Base-by-base conservation (phyloP, 2,888 invertebrate genomes). In the Kuschelorhynchus macadamiae region DNA sequence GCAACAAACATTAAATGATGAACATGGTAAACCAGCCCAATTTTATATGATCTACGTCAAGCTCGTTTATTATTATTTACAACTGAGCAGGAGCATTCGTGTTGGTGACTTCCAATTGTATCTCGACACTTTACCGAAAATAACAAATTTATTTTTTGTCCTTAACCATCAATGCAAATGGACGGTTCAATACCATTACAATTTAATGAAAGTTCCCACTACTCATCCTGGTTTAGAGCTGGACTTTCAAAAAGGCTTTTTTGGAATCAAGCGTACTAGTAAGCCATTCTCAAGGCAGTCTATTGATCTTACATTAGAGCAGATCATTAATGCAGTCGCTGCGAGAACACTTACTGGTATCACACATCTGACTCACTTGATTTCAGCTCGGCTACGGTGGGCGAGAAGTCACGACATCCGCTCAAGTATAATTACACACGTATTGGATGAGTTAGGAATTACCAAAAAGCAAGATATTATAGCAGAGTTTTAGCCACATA, bases 151-250 rank as follows among this genome's bases (percentile, higher is more conserved):
- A 12, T 81, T 81, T 73, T 81, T 81, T 57, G 60, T 62, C 1
- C 74, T 72, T 46, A 80, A 81, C 66, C 79, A 81, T 16, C 78
- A 63, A 63, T 81, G 81, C 59, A 73, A 77, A 3, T 81, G 77
- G 72, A 61, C 75, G 7, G 74, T 78, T 4, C 68, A 65, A 66
- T 81, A 81, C 57, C 59, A 61, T 12, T 71, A 76, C 32, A 81
- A 80, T 70, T 75, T 82, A 53, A 36, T 66, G 5, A 78, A 77
- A 11, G 73, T 81, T 8, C 72, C 73, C 25, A 61, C 74, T 44
- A 79, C 79, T 41, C 80, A 81, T 74, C 76, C 78, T 50, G 77
- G 71, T 50, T 72, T 80, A 46, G 21, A 59, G 11, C 21, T 2
- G 25, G 25, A 47, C 5, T 21, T 47, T n/a, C 18, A 9, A 14